These are phyloP conservation scores for Salticus scenicus DNA, from an alignment of 2,888 invertebrate genomes.

Conservation along the genomic window DNA sequence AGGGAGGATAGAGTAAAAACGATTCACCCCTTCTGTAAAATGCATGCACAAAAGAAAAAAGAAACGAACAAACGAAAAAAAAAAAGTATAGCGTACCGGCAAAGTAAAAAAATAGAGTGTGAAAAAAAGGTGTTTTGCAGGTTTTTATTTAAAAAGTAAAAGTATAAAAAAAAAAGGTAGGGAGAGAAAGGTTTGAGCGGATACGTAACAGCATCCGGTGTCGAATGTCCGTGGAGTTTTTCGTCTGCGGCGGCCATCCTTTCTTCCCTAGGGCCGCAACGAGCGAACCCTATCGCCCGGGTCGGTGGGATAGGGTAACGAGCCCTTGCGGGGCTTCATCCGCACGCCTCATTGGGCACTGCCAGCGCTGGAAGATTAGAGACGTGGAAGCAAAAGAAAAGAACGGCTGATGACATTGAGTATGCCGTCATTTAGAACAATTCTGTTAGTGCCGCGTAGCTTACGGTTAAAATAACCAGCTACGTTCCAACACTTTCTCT, in stretches of 20 bases:
- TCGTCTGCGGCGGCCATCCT: constrained; percentile 51
- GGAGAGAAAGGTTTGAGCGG: neutral
- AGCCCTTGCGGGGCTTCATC: neutral
- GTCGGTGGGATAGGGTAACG: neutral
- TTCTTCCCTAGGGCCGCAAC: constrained; percentile 35
- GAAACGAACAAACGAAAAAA: neutral
- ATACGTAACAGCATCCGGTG: constrained; percentile 51
- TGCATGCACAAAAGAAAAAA: neutral
- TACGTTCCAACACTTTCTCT: too few relatives aligned
- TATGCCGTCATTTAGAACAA: too few relatives aligned
- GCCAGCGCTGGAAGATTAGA: too few relatives aligned
- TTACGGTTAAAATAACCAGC: too few relatives aligned
- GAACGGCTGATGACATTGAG: too few relatives aligned
- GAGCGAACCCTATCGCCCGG: neutral
- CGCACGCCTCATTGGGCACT: neutral
- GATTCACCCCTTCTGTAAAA: constrained; percentile 27
- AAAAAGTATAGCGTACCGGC: neutral
- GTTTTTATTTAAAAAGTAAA: constrained; percentile 22
- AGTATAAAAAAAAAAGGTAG: neutral
- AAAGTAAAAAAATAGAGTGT: constrained; percentile 1
- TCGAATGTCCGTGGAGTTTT: constrained; percentile 45
- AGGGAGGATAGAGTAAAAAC: constrained; percentile 20
- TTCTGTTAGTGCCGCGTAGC: too few relatives aligned
- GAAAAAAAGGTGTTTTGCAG: constrained; percentile 23
- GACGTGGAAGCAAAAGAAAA: too few relatives aligned